Conservation (phyloP, 2,888 invertebrate species). For the Spilarctia lutea region DNA sequence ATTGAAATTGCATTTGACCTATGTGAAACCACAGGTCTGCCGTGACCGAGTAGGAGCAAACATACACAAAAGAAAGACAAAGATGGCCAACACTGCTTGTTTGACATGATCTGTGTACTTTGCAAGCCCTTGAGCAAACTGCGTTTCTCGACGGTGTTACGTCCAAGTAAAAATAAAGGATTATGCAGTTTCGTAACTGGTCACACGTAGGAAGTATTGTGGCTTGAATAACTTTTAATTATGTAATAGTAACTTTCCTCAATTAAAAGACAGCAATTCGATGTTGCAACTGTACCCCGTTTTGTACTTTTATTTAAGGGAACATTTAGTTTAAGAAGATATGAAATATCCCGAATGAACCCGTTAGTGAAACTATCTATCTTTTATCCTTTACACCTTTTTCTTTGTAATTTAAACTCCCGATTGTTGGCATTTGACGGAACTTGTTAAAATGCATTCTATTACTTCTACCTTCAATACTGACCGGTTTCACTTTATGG, state of each 20-base stretch:
- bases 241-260: no score
- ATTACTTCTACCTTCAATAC: no score
- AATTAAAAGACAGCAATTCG: background rate
- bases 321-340: background rate
- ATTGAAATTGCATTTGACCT: constrained; percentile 74
- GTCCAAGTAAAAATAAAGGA: constrained; percentile 54
- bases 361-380: background rate
- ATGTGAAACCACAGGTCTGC: constrained; percentile 80
- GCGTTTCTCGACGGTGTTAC: constrained; percentile 53
- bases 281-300: background rate
- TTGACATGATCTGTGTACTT: constrained; percentile 74
- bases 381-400: no score
- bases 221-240: background rate
- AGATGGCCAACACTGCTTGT: constrained; percentile 63
- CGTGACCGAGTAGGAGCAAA: constrained; percentile 78
- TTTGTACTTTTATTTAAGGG: background rate
- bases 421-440: no score
- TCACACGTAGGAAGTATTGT: constrained; percentile 16
- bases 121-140: constrained; percentile 70
- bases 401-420: no score
- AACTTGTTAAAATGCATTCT: no score
- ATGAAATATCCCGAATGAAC: background rate
- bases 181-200: constrained; percentile 45
- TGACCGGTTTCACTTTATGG: no score
- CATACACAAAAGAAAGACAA: constrained; percentile 67